These are phyloP conservation scores for Scaptomyza pallida DNA, from an alignment of 1,140 invertebrate species.

Conservation along the genomic window DNA sequence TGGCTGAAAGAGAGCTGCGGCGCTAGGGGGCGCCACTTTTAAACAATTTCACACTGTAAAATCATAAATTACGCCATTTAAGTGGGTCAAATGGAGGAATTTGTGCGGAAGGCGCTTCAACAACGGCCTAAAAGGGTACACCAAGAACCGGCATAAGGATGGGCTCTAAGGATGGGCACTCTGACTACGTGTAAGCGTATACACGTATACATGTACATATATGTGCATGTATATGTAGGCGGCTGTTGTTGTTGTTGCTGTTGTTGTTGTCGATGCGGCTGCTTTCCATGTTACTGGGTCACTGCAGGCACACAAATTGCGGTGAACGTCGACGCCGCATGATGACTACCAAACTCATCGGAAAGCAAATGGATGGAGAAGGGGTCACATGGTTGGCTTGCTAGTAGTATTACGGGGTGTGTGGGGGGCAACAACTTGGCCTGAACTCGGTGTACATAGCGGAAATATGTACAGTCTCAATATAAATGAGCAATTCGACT, in stretches of 20 bases:
- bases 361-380: neutral
- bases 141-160: conserved; percentile 38
- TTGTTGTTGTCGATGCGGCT: conserved; percentile 55
- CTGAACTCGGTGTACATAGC: conserved; percentile 24
- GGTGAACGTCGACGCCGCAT: conserved; percentile 47
- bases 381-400: neutral
- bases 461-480: conserved; percentile 57
- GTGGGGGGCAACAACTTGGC: conserved; percentile 26
- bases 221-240: conserved; percentile 8
- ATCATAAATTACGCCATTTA: conserved; percentile 82
- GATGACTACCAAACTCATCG: conserved; percentile 21
- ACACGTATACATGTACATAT: conserved; percentile 26
- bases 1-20: too few species aligned
- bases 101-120: conserved; percentile 80
- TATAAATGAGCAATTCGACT: conserved; percentile 73
- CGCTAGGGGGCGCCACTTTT: conserved; percentile 60
- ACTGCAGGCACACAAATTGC: conserved; percentile 83
- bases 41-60: conserved; percentile 77
- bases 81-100: conserved; percentile 83
- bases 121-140: conserved; percentile 52
- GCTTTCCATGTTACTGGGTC: conserved; percentile 82
- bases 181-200: conserved; percentile 4
- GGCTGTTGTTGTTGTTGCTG: conserved; percentile 20
- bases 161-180: neutral
- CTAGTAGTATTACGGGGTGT: too few species aligned